These are phyloP conservation scores for Drosophila saltans DNA, from an alignment of 1,140 invertebrate species.

Conservation along the genomic window DNA sequence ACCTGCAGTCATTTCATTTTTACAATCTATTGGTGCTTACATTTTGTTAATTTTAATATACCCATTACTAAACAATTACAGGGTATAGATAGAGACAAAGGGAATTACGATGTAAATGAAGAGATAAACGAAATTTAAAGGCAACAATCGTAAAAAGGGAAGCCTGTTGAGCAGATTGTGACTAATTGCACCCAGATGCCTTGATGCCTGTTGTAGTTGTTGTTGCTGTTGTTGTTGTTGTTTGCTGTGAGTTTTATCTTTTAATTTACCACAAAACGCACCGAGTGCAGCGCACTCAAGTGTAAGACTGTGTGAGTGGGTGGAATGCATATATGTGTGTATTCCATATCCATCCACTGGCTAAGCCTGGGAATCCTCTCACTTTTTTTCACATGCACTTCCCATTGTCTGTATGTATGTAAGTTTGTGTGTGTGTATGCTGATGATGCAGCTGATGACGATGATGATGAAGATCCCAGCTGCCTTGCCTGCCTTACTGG, in stretches of 20 bases:
- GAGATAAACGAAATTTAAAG: constrained; percentile 40
- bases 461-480: constrained; percentile 69
- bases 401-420: constrained; percentile 49
- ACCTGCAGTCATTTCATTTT: neutral
- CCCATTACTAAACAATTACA: neutral
- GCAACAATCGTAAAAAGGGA: constrained; percentile 25
- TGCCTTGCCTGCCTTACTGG: constrained; percentile 39
- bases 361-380: constrained; percentile 79
- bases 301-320: constrained; percentile 16
- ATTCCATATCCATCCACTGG: constrained; percentile 35
- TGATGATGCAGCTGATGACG: constrained; percentile 10
- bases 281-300: constrained; percentile 45
- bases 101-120: constrained; percentile 24
- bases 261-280: constrained; percentile 79
- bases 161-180: constrained; percentile 9
- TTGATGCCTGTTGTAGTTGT: constrained; percentile 30
- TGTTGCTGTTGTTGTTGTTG: constrained; percentile 31
- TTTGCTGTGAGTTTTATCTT: constrained; percentile 64
- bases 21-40: neutral
- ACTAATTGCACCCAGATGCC: constrained; percentile 65
- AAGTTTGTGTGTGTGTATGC: constrained; percentile 7
- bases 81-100: constrained; percentile 1
- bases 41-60: neutral
- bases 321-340: constrained; percentile 45
- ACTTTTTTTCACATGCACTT: constrained; percentile 74